Conservation (phyloP, 2,113 vertebrate species). For the cattle (Bos taurus) region ARS-UCD2.0 NC_037336.1:37815001-37815500, state of each 20-base stretch:
- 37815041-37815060: not conserved
- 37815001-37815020: not conserved
- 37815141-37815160: slow-evolving; percentile 31
- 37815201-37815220: not conserved
- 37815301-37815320: not conserved
- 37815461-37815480: not conserved
- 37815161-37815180: slow-evolving; percentile 29
- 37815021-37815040: slow-evolving; percentile 6
- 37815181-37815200: slow-evolving; percentile 28
- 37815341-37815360: slow-evolving; percentile 27
- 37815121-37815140: slow-evolving; percentile 23
- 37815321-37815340: not conserved
- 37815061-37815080: not conserved
- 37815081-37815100: slow-evolving; percentile 31
- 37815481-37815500: not conserved
- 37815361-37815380: slow-evolving; percentile 22
- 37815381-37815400: slow-evolving; percentile 9
- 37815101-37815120: slow-evolving; percentile 43
- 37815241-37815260: slow-evolving; percentile 20
- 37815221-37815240: not conserved
- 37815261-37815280: slow-evolving; percentile 20
- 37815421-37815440: not conserved
- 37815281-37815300: slow-evolving; percentile 30
- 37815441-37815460: too few species aligned
- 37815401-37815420: not conserved